Evolutionary conservation across 2,888 invertebrate genomes (phyloP), one percentile per base, ranked within the genome.

Genomic region (Drosophila tanythrix): DNA sequence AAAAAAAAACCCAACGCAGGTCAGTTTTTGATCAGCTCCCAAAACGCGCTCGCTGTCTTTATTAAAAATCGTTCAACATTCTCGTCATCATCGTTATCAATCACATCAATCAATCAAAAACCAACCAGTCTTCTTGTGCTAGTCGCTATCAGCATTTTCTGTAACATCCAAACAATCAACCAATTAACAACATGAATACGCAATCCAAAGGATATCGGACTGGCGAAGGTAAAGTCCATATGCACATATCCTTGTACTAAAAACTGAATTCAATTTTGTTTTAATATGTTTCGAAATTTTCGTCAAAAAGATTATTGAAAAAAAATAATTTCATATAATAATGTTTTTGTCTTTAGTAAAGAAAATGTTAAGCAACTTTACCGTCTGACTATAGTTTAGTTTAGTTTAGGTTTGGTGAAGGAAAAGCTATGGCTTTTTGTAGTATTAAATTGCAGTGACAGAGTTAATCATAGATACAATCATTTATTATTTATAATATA

Each of bases 191-290:
- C 68, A 93, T 93, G 93, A 93, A 93, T 83, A 91, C 93, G 66
- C 93, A 93, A 85, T 91, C 93, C 68, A 93, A 93, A 77, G 92
- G 90, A 80, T 93, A 91, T 86, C 92, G 93, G 76, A 89, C 92
- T 53, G 91, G 93, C 64, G 93, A 93, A 91, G 93, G 93, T 93
- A 88, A 83, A 88, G 78, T 53, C 46, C 46, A 46, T 8, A 46
- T 46, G 4, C 8, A 25, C 3, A 25, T 25, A 46, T 46, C 15
- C 25, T 25, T 46, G 1, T 25, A 15, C 8, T 46, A 25, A 15
- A 8, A 25, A 25, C 8, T 25, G 1, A 15, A 46, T 15, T 46
- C 0, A 7, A 15, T 46, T 25, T 25, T 2, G 5, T 21, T 43
- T 43, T 11, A 5, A 43, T 43, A 11, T 21, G 43, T 21, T 43